These are phyloP conservation scores for Istiophorus platypterus DNA, from an alignment of 2,113 vertebrate species.

Conservation along the genomic window DNA sequence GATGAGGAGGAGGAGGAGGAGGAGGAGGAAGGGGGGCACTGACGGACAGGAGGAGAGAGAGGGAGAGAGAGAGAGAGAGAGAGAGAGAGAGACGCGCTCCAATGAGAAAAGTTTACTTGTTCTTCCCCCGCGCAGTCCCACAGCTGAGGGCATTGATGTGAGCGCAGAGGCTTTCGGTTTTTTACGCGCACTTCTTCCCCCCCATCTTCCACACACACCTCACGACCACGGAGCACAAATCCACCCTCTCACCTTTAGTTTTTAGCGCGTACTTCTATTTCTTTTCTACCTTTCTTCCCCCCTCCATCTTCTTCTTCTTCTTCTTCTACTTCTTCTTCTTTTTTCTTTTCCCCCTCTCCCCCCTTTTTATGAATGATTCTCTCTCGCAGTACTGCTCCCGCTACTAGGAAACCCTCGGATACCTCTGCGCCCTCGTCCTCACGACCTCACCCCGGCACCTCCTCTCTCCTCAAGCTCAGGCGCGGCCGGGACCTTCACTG, in stretches of 20 bases:
- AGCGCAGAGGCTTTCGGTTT: constrained; percentile 68
- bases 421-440: constrained; percentile 57
- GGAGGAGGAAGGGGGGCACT: constrained; percentile 27
- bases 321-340: too few relatives aligned
- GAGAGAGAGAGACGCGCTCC: constrained; percentile 59
- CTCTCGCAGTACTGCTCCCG: constrained; percentile 53
- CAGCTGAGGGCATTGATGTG: constrained; percentile 81
- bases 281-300: too few relatives aligned
- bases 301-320: too few relatives aligned
- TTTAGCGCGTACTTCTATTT: constrained; percentile 55
- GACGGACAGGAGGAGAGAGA: constrained; percentile 4
- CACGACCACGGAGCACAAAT: constrained; percentile 80
- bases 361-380: constrained; percentile 78
- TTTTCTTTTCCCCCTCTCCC: constrained; percentile 30
- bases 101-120: constrained; percentile 78
- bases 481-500: constrained; percentile 71
- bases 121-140: constrained; percentile 52
- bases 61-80: constrained; percentile 34
- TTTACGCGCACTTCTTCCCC: constrained; percentile 76
- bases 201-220: constrained; percentile 80
- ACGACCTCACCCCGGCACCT: constrained; percentile 78
- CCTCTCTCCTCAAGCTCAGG: constrained; percentile 71
- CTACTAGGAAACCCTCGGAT: constrained; percentile 52
- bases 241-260: constrained; percentile 80
- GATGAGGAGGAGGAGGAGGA: background rate